Evolutionary conservation across 2,113 vertebrate species (phyloP).

Genomic region (Nyctibius bracteatus): DNA sequence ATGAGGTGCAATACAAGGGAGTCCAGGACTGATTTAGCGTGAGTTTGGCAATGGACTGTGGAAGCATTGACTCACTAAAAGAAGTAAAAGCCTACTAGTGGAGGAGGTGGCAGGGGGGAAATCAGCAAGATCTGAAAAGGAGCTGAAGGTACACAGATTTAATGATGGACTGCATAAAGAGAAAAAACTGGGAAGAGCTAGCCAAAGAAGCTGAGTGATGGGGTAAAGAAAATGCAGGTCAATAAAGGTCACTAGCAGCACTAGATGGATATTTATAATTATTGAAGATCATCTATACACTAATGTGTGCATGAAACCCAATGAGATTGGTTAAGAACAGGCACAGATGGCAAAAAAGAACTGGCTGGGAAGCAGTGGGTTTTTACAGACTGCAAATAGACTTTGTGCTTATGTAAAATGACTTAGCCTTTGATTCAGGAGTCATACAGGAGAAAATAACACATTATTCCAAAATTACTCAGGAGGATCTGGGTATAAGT

Average conservation of each 20-base stretch:
- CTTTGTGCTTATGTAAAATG: constrained; percentile 27
- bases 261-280: background rate
- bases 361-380: constrained; percentile 13
- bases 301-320: background rate
- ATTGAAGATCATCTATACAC: background rate
- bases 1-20: background rate
- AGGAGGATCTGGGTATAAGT: background rate
- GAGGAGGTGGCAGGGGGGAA: constrained; percentile 14
- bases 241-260: background rate
- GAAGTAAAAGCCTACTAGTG: constrained; percentile 17
- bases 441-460: constrained; percentile 14
- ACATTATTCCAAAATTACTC: constrained; percentile 27
- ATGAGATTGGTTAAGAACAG: constrained; percentile 3
- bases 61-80: constrained; percentile 13
- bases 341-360: constrained; percentile 57
- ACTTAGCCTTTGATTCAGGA: constrained; percentile 45
- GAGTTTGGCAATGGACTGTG: background rate
- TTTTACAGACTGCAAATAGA: constrained; percentile 55
- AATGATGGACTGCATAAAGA: background rate
- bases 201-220: background rate
- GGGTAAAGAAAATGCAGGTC: background rate
- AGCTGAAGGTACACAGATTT: background rate
- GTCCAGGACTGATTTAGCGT: background rate
- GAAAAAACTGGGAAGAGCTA: background rate
- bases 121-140: background rate